A percentile compares a stretch with the other conserved stretches of the same genome.
phyloP scores from a whole-genome alignment of 1,140 invertebrate genomes.

The Philotrypesis tridentata region DNA sequence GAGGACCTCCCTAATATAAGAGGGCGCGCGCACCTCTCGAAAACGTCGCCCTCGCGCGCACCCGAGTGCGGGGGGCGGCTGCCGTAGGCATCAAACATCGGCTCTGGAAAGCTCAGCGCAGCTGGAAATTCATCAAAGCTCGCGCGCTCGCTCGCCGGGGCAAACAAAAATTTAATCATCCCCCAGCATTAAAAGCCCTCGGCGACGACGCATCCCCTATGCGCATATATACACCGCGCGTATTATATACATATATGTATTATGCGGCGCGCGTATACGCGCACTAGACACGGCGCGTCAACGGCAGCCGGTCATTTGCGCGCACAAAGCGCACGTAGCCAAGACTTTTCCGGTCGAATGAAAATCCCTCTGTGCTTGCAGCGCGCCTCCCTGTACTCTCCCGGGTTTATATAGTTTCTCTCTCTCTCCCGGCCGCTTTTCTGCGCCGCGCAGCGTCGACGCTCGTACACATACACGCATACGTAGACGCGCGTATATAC shows the following conservation, averaged over 20 bases:
- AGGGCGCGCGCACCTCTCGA: too few species aligned
- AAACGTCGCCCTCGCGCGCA: too few species aligned
- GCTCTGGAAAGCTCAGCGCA: neutral
- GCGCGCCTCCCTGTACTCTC: neutral
- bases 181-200: slow-evolving; percentile 13
- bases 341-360: slow-evolving; percentile 19
- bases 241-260: too few species aligned
- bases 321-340: neutral
- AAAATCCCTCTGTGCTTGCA: neutral
- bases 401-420: neutral
- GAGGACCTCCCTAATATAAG: too few species aligned
- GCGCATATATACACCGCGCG: neutral
- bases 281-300: too few species aligned
- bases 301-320: too few species aligned
- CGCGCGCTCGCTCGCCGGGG: neutral
- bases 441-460: too few species aligned
- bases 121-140: slow-evolving; percentile 12
- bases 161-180: slow-evolving; percentile 17
- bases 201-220: neutral
- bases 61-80: neutral
- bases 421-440: too few species aligned
- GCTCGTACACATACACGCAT: neutral
- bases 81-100: neutral
- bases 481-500: too few species aligned
- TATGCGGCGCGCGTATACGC: too few species aligned